Percentiles rank a stretch among this genome's conserved stretches.
Conservation (phyloP, 2,888 invertebrate genomes). For the Rhamnusium bicolor region DNA sequence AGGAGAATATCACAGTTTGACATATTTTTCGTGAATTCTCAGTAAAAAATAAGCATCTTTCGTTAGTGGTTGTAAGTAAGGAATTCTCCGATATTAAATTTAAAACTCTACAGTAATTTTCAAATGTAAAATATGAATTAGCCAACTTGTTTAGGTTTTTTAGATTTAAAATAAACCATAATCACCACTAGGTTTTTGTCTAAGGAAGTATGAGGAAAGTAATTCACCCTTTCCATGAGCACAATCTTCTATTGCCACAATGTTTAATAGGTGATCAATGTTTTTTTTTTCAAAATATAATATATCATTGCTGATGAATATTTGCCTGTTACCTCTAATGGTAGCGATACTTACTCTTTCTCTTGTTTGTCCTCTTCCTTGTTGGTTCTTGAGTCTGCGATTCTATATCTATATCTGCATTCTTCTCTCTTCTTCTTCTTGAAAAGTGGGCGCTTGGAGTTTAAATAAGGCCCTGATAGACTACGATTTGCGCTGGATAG, state of each 20-base stretch:
- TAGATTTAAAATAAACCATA: slow-evolving; percentile 47
- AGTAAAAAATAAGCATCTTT: neutral
- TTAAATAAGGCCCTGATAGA: neutral
- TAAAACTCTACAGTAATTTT: neutral
- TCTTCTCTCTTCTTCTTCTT: neutral
- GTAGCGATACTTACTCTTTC: neutral
- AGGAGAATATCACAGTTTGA: no score
- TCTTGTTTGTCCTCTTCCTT: neutral
- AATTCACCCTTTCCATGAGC: slow-evolving; percentile 5
- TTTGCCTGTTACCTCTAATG: neutral
- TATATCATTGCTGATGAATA: neutral
- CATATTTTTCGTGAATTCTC: no score
- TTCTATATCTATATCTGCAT: neutral
- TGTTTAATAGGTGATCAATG: neutral
- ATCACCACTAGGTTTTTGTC: slow-evolving; percentile 41
- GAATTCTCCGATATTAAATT: neutral
- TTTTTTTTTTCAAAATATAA: neutral
- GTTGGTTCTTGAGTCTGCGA: neutral
- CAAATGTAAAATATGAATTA: neutral
- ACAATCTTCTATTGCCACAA: neutral
- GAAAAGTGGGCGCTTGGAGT: neutral
- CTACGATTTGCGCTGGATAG: neutral
- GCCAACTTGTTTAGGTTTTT: slow-evolving; percentile 29
- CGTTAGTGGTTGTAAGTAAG: neutral
- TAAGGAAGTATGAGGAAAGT: slow-evolving; percentile 29